Percentiles rank a stretch among this genome's conserved stretches.
Conservation (phyloP, 2,113 vertebrate genomes). For the Lutjanus erythropterus region DNA sequence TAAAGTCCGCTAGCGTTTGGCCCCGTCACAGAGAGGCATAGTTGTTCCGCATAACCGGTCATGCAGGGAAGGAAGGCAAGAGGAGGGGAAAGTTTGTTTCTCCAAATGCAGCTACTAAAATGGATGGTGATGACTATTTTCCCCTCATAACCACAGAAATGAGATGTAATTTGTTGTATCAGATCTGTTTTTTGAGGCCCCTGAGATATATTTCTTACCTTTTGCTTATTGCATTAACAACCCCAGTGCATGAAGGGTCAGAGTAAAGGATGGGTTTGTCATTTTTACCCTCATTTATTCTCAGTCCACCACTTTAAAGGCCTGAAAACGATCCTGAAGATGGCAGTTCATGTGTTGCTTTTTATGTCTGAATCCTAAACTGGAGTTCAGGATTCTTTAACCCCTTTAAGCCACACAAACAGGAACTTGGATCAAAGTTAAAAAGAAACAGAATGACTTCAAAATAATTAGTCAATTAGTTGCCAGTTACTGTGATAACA, state of each 20-base stretch:
- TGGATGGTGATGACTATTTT: constrained; percentile 65
- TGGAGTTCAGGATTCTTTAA: background rate
- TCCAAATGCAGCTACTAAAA: constrained; percentile 54
- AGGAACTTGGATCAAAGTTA: constrained; percentile 1
- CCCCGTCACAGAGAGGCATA: constrained; percentile 65
- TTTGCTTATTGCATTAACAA: constrained; percentile 17
- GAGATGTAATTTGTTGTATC: constrained; percentile 42
- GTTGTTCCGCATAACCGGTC: constrained; percentile 57
- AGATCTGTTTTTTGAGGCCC: constrained; percentile 5
- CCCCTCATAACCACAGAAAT: constrained; percentile 52
- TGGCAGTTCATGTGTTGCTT: background rate
- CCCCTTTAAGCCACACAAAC: constrained; percentile 15
- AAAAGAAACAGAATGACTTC: no score
- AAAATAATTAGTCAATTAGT: no score
- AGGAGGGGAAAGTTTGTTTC: constrained; percentile 63
- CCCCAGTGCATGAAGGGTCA: background rate
- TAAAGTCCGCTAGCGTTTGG: constrained; percentile 72
- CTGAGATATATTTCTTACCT: constrained; percentile 21
- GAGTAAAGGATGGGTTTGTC: constrained; percentile 17
- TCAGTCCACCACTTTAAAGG: constrained; percentile 22
- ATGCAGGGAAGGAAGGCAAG: constrained; percentile 54
- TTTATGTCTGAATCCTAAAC: background rate
- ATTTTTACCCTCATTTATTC: constrained; percentile 18
- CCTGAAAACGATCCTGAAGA: background rate
- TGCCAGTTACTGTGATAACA: no score